phyloP scores from a whole-genome alignment of 2,797 vertebrate species.

The Parauchenoglanis punctatus region DNA sequence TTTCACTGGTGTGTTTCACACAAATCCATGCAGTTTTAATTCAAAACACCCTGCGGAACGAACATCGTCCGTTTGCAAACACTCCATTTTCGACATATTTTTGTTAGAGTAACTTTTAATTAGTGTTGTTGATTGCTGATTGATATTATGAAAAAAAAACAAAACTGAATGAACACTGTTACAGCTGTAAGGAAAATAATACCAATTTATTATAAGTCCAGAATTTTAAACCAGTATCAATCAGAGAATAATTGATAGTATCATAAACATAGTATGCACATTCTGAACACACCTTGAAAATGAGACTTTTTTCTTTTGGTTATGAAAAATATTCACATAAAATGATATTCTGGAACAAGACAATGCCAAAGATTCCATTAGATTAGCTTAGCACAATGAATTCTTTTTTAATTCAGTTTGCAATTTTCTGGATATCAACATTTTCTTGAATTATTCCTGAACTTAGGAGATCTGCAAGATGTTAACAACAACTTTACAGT shows the following conservation, averaged over 20 bases:
- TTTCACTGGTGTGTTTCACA: conserved; percentile 55
- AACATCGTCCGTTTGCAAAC: conserved; percentile 23
- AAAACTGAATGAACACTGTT: background rate
- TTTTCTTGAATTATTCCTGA: background rate
- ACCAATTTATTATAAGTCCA: background rate
- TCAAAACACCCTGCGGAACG: conserved; percentile 44
- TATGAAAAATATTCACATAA: background rate
- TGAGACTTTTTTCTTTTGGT: background rate
- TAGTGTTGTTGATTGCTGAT: conserved; percentile 4
- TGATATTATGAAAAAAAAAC: background rate
- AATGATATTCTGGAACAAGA: background rate
- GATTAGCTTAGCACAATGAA: background rate
- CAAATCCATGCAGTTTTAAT: conserved; percentile 43
- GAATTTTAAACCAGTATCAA: background rate
- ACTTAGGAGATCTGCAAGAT: background rate
- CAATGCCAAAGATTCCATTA: background rate
- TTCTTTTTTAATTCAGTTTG: background rate
- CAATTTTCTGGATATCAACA: background rate
- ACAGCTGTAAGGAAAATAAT: background rate
- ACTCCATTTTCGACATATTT: conserved; percentile 17
- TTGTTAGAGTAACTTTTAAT: conserved; percentile 7
- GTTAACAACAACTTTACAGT: background rate
- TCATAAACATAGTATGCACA: background rate
- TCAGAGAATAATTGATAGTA: background rate
- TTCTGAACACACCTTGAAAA: background rate